phyloP scores from a whole-genome alignment of 2,888 invertebrate species.

The Tineola bisselliella region DNA sequence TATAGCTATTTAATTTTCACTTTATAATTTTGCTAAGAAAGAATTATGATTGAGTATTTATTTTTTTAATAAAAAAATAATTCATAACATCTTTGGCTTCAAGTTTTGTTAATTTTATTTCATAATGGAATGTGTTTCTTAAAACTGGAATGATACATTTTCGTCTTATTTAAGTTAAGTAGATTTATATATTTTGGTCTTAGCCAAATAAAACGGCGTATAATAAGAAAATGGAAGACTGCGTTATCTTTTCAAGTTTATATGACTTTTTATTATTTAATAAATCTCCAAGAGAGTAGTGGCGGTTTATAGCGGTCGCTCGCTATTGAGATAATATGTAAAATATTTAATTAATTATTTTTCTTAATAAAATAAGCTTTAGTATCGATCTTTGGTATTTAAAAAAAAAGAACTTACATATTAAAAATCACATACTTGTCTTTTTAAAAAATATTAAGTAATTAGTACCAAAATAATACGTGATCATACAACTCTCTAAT shows the following conservation, averaged over 20 bases:
- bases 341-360: not conserved
- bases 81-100: not conserved
- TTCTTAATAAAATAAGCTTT: not conserved
- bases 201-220: too few relatives aligned
- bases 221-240: too few relatives aligned
- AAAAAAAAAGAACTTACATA: too few relatives aligned
- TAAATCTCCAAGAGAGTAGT: too few relatives aligned
- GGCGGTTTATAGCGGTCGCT: not conserved
- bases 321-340: not conserved
- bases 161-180: too few relatives aligned
- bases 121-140: not conserved
- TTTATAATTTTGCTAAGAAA: not conserved
- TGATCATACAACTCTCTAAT: too few relatives aligned
- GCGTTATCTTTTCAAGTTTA: too few relatives aligned
- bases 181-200: too few relatives aligned
- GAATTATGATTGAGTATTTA: not conserved
- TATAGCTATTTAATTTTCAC: not conserved
- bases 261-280: too few relatives aligned
- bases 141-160: not conserved
- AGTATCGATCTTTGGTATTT: not conserved
- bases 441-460: too few relatives aligned
- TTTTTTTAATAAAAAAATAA: not conserved
- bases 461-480: too few relatives aligned
- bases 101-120: not conserved
- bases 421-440: not conserved